Evolutionary conservation across 2,797 vertebrate species (phyloP).

Genomic region (Lophotriccus pileatus): DNA sequence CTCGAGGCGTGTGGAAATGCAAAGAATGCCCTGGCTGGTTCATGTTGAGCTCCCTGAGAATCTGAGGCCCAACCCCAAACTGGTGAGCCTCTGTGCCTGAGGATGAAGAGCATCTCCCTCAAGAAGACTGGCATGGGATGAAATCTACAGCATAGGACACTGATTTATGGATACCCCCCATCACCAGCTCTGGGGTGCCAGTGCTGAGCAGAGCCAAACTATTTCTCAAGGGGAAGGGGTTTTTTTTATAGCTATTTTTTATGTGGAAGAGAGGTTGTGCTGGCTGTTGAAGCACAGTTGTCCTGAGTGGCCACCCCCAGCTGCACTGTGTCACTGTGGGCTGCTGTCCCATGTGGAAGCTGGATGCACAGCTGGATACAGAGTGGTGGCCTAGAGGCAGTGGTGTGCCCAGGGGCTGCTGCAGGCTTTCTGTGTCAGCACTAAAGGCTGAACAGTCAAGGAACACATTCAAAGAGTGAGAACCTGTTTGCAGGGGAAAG

Average conservation of each 20-base stretch:
- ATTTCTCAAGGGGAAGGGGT: not conserved
- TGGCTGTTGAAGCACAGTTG: not conserved
- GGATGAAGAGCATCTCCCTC: not conserved
- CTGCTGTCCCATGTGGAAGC: rapidly evolving
- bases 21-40: not conserved
- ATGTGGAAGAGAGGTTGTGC: not conserved
- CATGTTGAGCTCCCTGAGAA: not conserved
- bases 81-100: not conserved
- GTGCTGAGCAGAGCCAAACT: not conserved
- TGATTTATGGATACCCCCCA: not conserved
- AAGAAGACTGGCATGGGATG: not conserved
- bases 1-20: not conserved
- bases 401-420: not conserved
- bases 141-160: not conserved
- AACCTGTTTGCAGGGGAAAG: not conserved
- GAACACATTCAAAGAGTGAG: not conserved
- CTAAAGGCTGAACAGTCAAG: not conserved
- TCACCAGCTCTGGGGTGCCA: not conserved
- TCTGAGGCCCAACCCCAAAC: not conserved
- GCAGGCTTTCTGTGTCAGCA: not conserved
- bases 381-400: not conserved
- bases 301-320: not conserved
- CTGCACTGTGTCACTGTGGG: not conserved
- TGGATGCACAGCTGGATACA: not conserved
- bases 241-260: not conserved